Evolutionary conservation across 2,888 invertebrate genomes (phyloP).

Genomic region (Cepaea hortensis): DNA sequence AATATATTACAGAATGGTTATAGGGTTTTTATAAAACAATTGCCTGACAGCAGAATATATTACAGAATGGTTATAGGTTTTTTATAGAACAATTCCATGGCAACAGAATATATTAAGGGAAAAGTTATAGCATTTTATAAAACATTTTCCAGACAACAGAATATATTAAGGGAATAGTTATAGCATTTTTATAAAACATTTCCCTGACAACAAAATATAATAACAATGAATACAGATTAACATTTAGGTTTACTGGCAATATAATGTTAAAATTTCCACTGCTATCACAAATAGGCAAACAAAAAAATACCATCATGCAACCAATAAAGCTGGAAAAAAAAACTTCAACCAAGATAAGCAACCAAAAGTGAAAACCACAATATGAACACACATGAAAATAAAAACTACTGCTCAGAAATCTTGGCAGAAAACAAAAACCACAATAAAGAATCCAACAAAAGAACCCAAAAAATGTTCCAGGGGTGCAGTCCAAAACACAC

Average conservation of each 20-base stretch:
- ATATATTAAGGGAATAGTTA: no score
- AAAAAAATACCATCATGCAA: slow-evolving; percentile 8
- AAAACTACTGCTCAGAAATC: neutral
- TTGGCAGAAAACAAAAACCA: neutral
- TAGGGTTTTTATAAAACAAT: no score
- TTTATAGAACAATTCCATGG: no score
- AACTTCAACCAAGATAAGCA: neutral
- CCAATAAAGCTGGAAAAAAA: neutral
- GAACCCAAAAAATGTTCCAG: neutral
- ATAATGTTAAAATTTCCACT: neutral
- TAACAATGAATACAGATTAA: neutral
- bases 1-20: no score
- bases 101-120: no score
- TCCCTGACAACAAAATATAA: no score
- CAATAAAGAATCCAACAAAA: neutral
- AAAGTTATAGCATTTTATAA: no score
- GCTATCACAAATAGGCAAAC: neutral
- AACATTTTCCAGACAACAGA: no score
- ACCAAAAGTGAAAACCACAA: neutral
- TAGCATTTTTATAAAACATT: no score
- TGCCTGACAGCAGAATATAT: no score
- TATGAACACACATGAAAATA: neutral
- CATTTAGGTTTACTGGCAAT: neutral
- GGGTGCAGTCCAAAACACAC: neutral
- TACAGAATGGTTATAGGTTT: no score